Conservation (phyloP, 1,140 invertebrate species). For the Macrocentrus cingulum region DNA sequence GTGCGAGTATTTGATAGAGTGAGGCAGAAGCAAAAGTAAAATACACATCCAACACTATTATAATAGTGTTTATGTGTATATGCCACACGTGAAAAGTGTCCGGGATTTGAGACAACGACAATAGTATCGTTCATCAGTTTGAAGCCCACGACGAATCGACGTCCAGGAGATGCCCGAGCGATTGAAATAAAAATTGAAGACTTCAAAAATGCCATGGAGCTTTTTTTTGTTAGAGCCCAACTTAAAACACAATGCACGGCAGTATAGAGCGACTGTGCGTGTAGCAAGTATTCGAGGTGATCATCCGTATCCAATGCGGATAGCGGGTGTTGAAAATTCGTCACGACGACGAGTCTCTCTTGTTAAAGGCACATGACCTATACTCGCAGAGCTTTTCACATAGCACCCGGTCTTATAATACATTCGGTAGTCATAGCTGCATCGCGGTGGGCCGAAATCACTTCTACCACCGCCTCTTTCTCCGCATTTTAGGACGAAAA, state of each 20-base stretch:
- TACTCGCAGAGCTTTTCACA: background rate
- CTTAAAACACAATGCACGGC: slow-evolving; percentile 2
- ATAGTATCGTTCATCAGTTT: no score
- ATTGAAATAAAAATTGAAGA: background rate
- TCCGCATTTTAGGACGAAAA: no score
- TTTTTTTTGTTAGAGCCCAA: background rate
- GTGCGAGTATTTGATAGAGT: no score
- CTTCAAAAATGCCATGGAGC: background rate
- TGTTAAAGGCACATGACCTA: slow-evolving; percentile 6
- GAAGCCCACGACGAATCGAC: background rate
- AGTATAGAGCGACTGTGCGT: background rate
- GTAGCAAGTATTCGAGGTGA: slow-evolving; percentile 17
- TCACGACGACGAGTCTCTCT: slow-evolving; percentile 37
- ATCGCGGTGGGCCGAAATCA: no score
- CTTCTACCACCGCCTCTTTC: no score
- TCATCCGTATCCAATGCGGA: slow-evolving; percentile 25
- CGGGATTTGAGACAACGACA: no score
- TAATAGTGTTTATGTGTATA: no score
- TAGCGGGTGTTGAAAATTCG: slow-evolving; percentile 33
- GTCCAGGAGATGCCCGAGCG: background rate
- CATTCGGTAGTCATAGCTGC: slow-evolving; percentile 1
- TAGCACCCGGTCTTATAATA: slow-evolving; percentile 35
- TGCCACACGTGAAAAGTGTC: no score
- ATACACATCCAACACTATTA: no score
- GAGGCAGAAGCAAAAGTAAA: no score